Conservation (phyloP, 2,113 vertebrate genomes). For the Nibea coibor region DNA sequence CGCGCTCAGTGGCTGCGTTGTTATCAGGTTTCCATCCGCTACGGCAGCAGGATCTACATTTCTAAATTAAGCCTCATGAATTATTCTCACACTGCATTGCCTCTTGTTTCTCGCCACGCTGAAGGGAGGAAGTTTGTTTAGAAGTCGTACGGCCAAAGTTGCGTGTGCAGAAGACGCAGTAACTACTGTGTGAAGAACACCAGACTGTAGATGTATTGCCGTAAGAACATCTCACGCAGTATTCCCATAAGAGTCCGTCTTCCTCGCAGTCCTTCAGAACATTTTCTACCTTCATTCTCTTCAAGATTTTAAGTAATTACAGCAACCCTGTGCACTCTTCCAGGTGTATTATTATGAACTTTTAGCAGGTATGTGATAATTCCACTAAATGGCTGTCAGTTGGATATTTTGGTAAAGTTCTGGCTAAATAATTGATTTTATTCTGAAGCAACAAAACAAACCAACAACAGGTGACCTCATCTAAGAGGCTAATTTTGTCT, state of each 20-base stretch:
- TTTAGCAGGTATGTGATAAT: constrained; percentile 14
- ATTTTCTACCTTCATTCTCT: background rate
- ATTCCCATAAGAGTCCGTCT: background rate
- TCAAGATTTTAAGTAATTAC: background rate
- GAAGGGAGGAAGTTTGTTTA: constrained; percentile 39
- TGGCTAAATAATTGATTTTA: background rate
- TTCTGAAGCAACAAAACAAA: background rate
- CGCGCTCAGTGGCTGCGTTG: constrained; percentile 19
- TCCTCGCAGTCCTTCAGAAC: background rate
- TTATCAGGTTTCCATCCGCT: constrained; percentile 56
- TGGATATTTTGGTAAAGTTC: background rate
- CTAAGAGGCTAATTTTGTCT: background rate
- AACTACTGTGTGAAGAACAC: constrained; percentile 13
- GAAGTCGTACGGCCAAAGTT: constrained; percentile 16
- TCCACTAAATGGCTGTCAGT: background rate
- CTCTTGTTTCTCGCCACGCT: constrained; percentile 25
- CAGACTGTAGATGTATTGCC: background rate
- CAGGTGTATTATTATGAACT: background rate
- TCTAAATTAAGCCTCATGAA: constrained; percentile 76
- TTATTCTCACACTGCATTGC: constrained; percentile 62
- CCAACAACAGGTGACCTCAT: background rate
- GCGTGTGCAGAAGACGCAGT: constrained; percentile 15
- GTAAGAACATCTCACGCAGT: constrained; percentile 11
- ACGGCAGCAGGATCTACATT: constrained; percentile 42
- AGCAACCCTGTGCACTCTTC: background rate